Evolutionary conservation across 2,888 invertebrate species (phyloP), one percentile per base, ranked within the genome.

Genomic region (Latheticus oryzae): DNA sequence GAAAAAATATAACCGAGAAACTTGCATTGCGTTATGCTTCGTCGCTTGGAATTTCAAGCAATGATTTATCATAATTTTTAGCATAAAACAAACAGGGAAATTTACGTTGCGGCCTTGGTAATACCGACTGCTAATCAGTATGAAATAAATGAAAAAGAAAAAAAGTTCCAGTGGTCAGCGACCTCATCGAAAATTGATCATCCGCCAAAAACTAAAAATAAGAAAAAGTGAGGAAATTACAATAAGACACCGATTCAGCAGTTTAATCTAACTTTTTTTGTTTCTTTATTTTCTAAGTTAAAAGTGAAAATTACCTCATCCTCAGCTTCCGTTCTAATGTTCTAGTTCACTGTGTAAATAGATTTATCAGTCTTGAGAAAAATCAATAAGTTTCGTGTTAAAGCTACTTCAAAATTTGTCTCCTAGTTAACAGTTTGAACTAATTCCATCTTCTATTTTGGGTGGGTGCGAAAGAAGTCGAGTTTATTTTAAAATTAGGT

Each of bases 1-100:
- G 23, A 38, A 21, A 19, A 21, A 23, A 9, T 28, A 28, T 11
- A 28, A 45, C 13, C 28, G 32, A 32, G 45, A 45, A 45, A 45
- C 30, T 17, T 17, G 45, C 45, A 28, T 32, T 42, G 28, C 28
- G 45, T 45, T 45, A 17, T 19, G 28, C 45, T 30, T 11, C 9
- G 45, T 3, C 32, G 45, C 7, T 9, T 16, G 16, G 17, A 45
- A 45, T 28, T 15, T 28, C 15, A 42, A 42, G 35, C 17, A 35
- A 17, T 11, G 42, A 28, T 45, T 19, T 32, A 21, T 45, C 28
- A 28, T 4, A 11, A 17, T 12, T 32, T 19, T n/a, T 19, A 28
- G 11, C 21, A 30, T 19, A 45, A 45, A 45, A 28, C 26, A 42
- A 42, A 26, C 17, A 16, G 30, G 45, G 17, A 30, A 30, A 45